Evolutionary conservation across 2,797 vertebrate genomes (phyloP).

Genomic region (Zenarchopterus dispar): DNA sequence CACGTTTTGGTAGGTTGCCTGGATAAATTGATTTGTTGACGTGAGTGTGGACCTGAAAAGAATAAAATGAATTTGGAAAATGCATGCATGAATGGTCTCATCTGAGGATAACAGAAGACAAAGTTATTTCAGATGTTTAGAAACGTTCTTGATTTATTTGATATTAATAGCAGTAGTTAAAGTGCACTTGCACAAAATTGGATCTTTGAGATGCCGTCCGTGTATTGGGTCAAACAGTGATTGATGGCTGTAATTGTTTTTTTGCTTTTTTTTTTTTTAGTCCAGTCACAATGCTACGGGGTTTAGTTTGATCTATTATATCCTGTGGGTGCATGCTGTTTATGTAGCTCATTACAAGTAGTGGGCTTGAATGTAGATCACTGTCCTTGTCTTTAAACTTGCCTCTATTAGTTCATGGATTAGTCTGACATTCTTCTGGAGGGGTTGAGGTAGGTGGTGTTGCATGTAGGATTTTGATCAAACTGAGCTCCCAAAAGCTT

Average conservation of each 20-base stretch:
- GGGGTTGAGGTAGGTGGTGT: slow-evolving; percentile 3
- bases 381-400: slow-evolving; percentile 41
- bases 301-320: slow-evolving; percentile 46
- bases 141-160: too few relatives aligned
- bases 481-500: not conserved
- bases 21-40: too few relatives aligned
- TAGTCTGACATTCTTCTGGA: slow-evolving; percentile 16
- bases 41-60: too few relatives aligned
- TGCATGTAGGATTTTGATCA: slow-evolving; percentile 13
- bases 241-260: slow-evolving; percentile 58
- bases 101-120: too few relatives aligned
- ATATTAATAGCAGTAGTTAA: too few relatives aligned
- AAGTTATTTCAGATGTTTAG: too few relatives aligned
- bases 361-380: slow-evolving; percentile 46
- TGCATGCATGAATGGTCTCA: too few relatives aligned
- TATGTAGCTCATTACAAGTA: slow-evolving; percentile 22
- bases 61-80: too few relatives aligned
- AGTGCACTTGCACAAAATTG: not conserved
- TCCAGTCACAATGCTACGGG: slow-evolving; percentile 9
- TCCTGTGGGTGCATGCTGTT: slow-evolving; percentile 28
- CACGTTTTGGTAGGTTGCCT: too few relatives aligned
- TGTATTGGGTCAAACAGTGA: slow-evolving; percentile 48
- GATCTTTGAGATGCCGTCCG: slow-evolving; percentile 14
- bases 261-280: slow-evolving; percentile 41
- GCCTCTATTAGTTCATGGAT: slow-evolving; percentile 11